A percentile compares a stretch with the other conserved stretches of the same genome.
These are phyloP conservation scores for Pseudomugil tenellus DNA, from an alignment of 2,797 vertebrate species.

Conservation along the genomic window DNA sequence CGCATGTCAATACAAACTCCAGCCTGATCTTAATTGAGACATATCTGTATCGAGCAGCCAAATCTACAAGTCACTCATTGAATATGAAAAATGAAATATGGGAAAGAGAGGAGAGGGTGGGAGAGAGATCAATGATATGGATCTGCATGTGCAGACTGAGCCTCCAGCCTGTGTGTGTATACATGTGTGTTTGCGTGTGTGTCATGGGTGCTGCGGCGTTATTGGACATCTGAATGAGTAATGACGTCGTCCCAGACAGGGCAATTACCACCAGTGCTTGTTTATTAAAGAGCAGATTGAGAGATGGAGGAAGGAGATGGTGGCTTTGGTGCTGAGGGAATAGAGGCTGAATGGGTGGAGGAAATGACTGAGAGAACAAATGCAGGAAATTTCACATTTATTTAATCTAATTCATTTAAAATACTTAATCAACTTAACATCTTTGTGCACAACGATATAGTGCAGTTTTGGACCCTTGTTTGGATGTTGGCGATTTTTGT, in stretches of 20 bases:
- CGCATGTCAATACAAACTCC: slow-evolving; percentile 53
- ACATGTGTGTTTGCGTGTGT: slow-evolving; percentile 28
- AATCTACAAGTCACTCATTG: slow-evolving; percentile 84
- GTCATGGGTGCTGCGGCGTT: slow-evolving; percentile 58
- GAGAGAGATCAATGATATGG: slow-evolving; percentile 83
- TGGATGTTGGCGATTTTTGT: neutral
- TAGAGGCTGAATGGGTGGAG: slow-evolving; percentile 50
- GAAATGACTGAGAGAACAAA: slow-evolving; percentile 54
- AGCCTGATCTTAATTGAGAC: slow-evolving; percentile 79
- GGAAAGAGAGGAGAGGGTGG: slow-evolving; percentile 55
- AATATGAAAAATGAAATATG: slow-evolving; percentile 84
- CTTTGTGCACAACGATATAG: neutral
- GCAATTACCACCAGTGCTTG: slow-evolving; percentile 82
- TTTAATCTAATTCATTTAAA: slow-evolving; percentile 47
- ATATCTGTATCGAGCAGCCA: slow-evolving; percentile 78
- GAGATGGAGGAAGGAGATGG: slow-evolving; percentile 62
- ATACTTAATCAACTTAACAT: slow-evolving; percentile 9
- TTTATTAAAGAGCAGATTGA: slow-evolving; percentile 81
- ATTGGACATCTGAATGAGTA: slow-evolving; percentile 86
- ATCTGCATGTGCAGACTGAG: slow-evolving; percentile 77
- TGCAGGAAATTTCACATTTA: slow-evolving; percentile 57
- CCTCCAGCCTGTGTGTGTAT: slow-evolving; percentile 48
- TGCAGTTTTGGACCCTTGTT: neutral
- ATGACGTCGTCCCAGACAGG: slow-evolving; percentile 80
- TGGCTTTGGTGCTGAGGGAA: slow-evolving; percentile 56